Evolutionary conservation across 2,797 vertebrate genomes (phyloP).

Genomic region (Chiloscyllium punctatum): DNA sequence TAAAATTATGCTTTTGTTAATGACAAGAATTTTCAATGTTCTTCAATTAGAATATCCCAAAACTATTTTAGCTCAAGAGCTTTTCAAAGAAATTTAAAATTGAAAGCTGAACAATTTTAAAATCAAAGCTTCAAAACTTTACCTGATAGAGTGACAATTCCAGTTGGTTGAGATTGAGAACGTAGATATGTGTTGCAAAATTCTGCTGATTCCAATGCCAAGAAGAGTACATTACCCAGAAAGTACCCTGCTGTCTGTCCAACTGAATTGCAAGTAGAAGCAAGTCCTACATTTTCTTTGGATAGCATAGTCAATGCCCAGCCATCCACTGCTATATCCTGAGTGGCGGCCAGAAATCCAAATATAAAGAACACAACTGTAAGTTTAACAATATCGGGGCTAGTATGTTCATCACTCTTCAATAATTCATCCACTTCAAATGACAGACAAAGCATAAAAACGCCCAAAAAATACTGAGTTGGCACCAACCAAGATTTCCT

Average conservation of each 20-base stretch:
- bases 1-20: neutral
- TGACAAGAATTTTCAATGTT: neutral
- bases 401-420: slow-evolving; percentile 55
- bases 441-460: slow-evolving; percentile 93
- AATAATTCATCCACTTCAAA: slow-evolving; percentile 71
- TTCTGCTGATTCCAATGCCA: slow-evolving; percentile 87
- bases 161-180: slow-evolving; percentile 69
- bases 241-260: slow-evolving; percentile 97
- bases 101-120: neutral
- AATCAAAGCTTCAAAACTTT: slow-evolving; percentile 40
- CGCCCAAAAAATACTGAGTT: slow-evolving; percentile 86
- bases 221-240: slow-evolving; percentile 89
- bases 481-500: slow-evolving; percentile 97
- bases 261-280: slow-evolving; percentile 96
- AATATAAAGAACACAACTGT: slow-evolving; percentile 89
- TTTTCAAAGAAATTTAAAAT: neutral
- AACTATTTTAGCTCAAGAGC: neutral
- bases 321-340: slow-evolving; percentile 95
- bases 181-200: slow-evolving; percentile 98
- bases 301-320: slow-evolving; percentile 98
- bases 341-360: slow-evolving; percentile 91
- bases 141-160: slow-evolving; percentile 85
- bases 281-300: slow-evolving; percentile 90
- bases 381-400: slow-evolving; percentile 72
- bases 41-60: neutral